Percentiles rank a stretch among this genome's conserved stretches.
phyloP scores from a whole-genome alignment of 1,140 invertebrate genomes.

The Lepidurus couesii region DNA sequence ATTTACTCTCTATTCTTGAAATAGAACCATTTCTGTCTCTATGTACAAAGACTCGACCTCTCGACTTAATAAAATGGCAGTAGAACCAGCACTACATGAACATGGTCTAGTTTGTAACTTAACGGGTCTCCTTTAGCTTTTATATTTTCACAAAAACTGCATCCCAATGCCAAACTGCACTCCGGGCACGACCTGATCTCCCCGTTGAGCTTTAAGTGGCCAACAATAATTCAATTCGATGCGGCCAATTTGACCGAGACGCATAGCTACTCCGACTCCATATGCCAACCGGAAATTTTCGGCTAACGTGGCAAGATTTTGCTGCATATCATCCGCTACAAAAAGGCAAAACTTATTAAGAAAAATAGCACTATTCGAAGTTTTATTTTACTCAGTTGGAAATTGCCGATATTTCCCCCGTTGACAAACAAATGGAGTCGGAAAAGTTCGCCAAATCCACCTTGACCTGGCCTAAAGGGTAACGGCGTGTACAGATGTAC shows the following conservation, averaged over 20 bases:
- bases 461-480: slow-evolving; percentile 68
- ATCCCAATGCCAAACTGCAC: slow-evolving; percentile 67
- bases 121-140: background rate
- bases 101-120: background rate
- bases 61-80: slow-evolving; percentile 4
- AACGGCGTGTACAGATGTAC: slow-evolving; percentile 77
- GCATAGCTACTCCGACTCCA: slow-evolving; percentile 69
- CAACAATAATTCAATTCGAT: slow-evolving; percentile 81
- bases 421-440: slow-evolving; percentile 78
- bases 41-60: background rate
- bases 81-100: slow-evolving; percentile 8
- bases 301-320: slow-evolving; percentile 41
- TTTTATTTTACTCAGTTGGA: slow-evolving; percentile 47
- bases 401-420: slow-evolving; percentile 66
- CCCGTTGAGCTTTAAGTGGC: slow-evolving; percentile 52
- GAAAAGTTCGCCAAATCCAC: slow-evolving; percentile 71
- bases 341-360: slow-evolving; percentile 21
- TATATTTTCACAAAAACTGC: slow-evolving; percentile 52
- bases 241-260: slow-evolving; percentile 67
- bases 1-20: background rate
- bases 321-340: slow-evolving; percentile 41
- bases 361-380: background rate
- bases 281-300: slow-evolving; percentile 51
- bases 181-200: slow-evolving; percentile 53
- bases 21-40: background rate